These are phyloP conservation scores for Andinoacara biseriatus DNA, from an alignment of 2,113 vertebrate species.

Conservation along the genomic window DNA sequence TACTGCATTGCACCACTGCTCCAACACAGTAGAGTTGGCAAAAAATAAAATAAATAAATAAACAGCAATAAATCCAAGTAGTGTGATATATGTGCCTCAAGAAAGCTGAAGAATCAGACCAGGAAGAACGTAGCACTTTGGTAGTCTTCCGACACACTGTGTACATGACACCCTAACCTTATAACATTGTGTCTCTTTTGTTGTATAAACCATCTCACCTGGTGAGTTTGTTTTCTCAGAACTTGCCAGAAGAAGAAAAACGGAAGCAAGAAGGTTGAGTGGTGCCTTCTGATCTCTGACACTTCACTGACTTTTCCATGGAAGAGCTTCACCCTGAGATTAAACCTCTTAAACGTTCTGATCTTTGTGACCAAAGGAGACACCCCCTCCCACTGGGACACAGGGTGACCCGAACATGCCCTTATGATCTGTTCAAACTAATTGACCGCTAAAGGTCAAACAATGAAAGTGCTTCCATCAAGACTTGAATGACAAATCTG, in stretches of 20 bases:
- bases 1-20: conserved; percentile 19
- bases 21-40: neutral
- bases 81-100: neutral
- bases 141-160: conserved; percentile 11
- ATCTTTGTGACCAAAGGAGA: conserved; percentile 40
- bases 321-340: conserved; percentile 43
- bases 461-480: conserved; percentile 28
- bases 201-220: neutral
- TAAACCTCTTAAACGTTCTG: conserved; percentile 55
- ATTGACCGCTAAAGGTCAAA: conserved; percentile 30
- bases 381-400: conserved; percentile 36
- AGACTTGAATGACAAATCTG: neutral
- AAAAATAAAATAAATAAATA: conserved; percentile 11
- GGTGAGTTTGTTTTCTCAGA: neutral
- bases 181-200: neutral
- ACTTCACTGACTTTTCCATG: conserved; percentile 21
- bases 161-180: neutral
- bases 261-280: neutral
- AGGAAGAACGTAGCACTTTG: neutral
- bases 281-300: conserved; percentile 24
- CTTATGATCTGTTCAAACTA: conserved; percentile 22
- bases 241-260: neutral
- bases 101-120: neutral
- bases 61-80: conserved; percentile 17
- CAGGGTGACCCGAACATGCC: conserved; percentile 34